A percentile compares a stretch with the other conserved stretches of the same genome.
These are phyloP conservation scores for Capitulum mitella DNA, from an alignment of 2,888 invertebrate species.

Conservation along the genomic window DNA sequence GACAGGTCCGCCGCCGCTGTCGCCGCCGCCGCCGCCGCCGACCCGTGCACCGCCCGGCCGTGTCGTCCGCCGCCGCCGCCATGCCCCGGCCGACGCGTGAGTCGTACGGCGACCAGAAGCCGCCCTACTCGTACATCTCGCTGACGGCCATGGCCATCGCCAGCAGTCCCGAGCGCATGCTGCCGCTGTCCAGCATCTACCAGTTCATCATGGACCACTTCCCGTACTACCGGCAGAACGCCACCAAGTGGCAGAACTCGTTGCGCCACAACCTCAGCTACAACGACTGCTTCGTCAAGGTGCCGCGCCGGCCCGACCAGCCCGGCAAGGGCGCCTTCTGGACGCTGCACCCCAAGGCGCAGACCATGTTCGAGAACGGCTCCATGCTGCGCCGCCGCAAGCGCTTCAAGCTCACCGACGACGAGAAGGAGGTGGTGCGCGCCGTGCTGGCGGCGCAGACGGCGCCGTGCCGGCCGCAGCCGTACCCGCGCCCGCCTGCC, in stretches of 20 bases:
- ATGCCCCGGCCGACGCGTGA: slow-evolving; percentile 96
- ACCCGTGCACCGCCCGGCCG: background rate
- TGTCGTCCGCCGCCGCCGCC: slow-evolving; percentile 17
- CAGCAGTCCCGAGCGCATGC: slow-evolving; percentile 94
- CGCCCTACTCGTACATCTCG: slow-evolving; percentile 97
- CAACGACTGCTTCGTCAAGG: slow-evolving; percentile 94
- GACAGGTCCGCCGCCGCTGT: background rate
- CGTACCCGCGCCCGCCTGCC: slow-evolving; percentile 29
- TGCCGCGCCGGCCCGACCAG: slow-evolving; percentile 66
- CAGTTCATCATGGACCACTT: slow-evolving; percentile 87
- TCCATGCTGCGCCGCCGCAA: slow-evolving; percentile 68
- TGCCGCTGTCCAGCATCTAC: slow-evolving; percentile 80
- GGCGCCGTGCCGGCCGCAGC: slow-evolving; percentile 25
- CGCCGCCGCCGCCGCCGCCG: background rate
- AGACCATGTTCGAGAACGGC: slow-evolving; percentile 84
- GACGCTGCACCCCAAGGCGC: slow-evolving; percentile 69
- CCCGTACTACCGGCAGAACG: slow-evolving; percentile 76
- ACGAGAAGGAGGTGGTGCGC: slow-evolving; percentile 58
- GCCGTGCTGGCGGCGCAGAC: slow-evolving; percentile 34
- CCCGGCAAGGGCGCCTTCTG: slow-evolving; percentile 80
- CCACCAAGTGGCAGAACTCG: slow-evolving; percentile 68
- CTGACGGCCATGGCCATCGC: slow-evolving; percentile 99
- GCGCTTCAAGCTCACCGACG: slow-evolving; percentile 71
- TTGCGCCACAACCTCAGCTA: slow-evolving; percentile 84
- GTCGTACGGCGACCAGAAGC: slow-evolving; percentile 96